These are phyloP conservation scores for Meiosimyza decipiens DNA, from an alignment of 2,888 invertebrate genomes.

Conservation along the genomic window DNA sequence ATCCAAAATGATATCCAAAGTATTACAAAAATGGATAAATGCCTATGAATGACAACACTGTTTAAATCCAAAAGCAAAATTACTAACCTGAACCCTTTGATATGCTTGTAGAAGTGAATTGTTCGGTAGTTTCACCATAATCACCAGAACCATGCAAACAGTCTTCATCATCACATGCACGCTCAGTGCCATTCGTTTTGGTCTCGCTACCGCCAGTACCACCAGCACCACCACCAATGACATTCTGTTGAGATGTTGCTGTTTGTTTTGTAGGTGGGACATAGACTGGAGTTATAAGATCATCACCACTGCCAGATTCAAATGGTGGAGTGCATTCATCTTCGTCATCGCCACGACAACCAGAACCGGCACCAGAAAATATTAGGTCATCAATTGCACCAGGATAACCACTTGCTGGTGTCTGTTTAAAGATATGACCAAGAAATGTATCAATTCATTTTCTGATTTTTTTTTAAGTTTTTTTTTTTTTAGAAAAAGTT, in stretches of 20 bases:
- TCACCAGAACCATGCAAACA: slow-evolving; percentile 85
- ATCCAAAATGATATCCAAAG: slow-evolving; percentile 20
- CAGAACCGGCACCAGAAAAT: slow-evolving; percentile 91
- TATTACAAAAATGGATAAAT: slow-evolving; percentile 26
- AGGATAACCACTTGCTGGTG: slow-evolving; percentile 84
- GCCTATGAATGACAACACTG: slow-evolving; percentile 45
- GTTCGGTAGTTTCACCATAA: slow-evolving; percentile 78
- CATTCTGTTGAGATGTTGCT: slow-evolving; percentile 66
- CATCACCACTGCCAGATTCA: slow-evolving; percentile 87
- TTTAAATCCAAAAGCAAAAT: slow-evolving; percentile 26
- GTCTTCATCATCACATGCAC: slow-evolving; percentile 87
- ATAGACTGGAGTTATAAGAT: slow-evolving; percentile 92
- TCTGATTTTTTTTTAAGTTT: neutral
- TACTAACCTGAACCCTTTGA: slow-evolving; percentile 69
- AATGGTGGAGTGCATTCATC: slow-evolving; percentile 89
- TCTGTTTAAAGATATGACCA: slow-evolving; percentile 69
- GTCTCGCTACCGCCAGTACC: slow-evolving; percentile 48
- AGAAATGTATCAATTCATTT: slow-evolving; percentile 12
- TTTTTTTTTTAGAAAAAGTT: too few species aligned
- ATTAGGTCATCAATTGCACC: slow-evolving; percentile 88
- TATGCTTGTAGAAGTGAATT: slow-evolving; percentile 68
- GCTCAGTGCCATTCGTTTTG: slow-evolving; percentile 62
- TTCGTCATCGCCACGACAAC: slow-evolving; percentile 91
- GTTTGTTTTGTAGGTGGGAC: slow-evolving; percentile 83
- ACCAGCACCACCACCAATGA: slow-evolving; percentile 42